Evolutionary conservation across 2,113 vertebrate genomes (phyloP), one percentile per base, ranked within the genome.

Genomic region (Ceyx cyanopectus): DNA sequence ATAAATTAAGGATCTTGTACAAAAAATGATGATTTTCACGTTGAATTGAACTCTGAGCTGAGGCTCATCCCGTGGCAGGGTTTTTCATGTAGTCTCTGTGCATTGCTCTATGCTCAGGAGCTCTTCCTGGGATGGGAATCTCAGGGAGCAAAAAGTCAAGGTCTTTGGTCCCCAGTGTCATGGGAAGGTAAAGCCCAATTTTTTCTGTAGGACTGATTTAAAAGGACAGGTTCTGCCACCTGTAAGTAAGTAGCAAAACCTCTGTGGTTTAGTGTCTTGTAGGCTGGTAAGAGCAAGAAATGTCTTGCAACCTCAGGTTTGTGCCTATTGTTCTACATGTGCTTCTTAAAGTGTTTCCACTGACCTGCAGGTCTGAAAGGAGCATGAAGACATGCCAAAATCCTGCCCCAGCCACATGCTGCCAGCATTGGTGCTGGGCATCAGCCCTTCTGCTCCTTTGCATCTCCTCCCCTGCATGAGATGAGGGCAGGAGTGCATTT

Each of bases 21-120:
- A 84, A 54, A 89, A 96, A 93, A 58, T 73, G 90, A 66, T 7
- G 40, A 90, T 61, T 4, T 7, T 89, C 93, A 78, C 85, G 89
- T 76, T 29, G 21, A 34, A 21, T 68, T 87, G 96, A 94, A 86
- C 91, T 81, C 87, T 13, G 68, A 72, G 51, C 41, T 10, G 0
- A 2, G 30, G 37, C 29, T 68, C 0, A 6, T 15, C 51, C 37
- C 3, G 3, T 17, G 84, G 57, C 92, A 62, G 93, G 45, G 65
- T n/a, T 45, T 61, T 68, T 88, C 63, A n/a, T 20, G 12, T 26
- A 19, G 51, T 61, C 58, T 88, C 63, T 34, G 69, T 9, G 2
- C n/a, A 50, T 37, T 24, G 34, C 20, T 56, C 21, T 21, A 2
- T 46, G 51, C 85, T 77, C 32, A 37, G 75, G 32, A 57, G 61